Evolutionary conservation across 37 sponge, comb jelly and placozoan species (phyloP), one percentile per base, ranked within the genome.

Genomic region (Aplysina aerophoba): DNA sequence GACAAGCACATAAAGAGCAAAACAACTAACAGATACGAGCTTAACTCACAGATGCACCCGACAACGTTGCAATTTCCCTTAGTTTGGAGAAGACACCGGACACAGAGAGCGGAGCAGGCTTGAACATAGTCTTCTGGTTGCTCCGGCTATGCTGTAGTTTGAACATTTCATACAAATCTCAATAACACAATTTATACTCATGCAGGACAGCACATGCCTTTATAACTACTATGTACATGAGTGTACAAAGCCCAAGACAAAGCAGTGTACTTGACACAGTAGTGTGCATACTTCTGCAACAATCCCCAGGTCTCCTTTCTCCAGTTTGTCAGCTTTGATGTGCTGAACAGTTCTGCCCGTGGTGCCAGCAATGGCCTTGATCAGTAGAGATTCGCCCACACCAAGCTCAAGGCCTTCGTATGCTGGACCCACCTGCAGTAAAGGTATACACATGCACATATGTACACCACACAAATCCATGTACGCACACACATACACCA

Each of bases 51-150:
- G 96, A 75, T 56, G 53, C 86, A 8, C 97, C 97, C 31, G 88
- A 85, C 90, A 95, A 82, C 61, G 83, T 37, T 17, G 97, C 93
- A 73, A 97, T 95, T 24, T 95, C 96, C 86, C 91, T 95, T 64
- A 97, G 83, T 44, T 93, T 95, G 4, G 36, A 25, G 59, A 93
- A 96, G 57, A 99, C 99, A 4, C 81, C 86, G 15, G 60, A 58
- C 35, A 95, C 89, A 4, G 97, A 93, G 20, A 99, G 94, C 55
- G 86, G 81, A 35, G 97, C 88, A 1, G 99, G 97, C 74, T 91
- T 85, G 84, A 96, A 98, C 99, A 98, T 98, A 86, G 89, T 90
- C 36, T 87, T 86, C 84, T 98, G 99, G 21, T 89, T 99, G 54
- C 88, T 85, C 14, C 97, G 86, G 60, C 95, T 95, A 3, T 84